These are phyloP conservation scores for Tinea pellionella DNA, from an alignment of 2,888 invertebrate species.

Conservation along the genomic window DNA sequence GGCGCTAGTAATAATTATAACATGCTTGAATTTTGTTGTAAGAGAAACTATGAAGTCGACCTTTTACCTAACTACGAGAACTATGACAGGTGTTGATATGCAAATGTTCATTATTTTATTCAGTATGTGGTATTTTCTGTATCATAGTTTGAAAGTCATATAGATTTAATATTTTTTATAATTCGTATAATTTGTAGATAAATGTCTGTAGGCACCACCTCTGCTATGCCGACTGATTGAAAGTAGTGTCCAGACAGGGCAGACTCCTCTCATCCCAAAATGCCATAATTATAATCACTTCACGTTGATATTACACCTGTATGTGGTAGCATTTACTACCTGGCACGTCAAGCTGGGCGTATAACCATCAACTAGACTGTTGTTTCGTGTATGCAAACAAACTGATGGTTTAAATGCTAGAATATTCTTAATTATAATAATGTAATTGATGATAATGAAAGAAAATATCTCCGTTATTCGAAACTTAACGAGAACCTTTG, in stretches of 20 bases:
- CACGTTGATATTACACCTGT: too few relatives aligned
- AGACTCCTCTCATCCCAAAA: too few relatives aligned
- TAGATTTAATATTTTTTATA: too few relatives aligned
- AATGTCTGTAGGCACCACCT: too few relatives aligned
- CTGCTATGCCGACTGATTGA: too few relatives aligned
- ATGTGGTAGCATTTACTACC: too few relatives aligned
- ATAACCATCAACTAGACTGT: too few relatives aligned
- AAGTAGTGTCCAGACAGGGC: too few relatives aligned
- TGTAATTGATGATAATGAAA: not conserved
- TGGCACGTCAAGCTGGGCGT: too few relatives aligned
- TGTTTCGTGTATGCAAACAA: too few relatives aligned
- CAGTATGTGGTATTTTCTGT: not conserved
- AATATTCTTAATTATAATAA: not conserved
- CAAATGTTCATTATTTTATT: not conserved
- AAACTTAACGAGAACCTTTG: constrained; percentile 7
- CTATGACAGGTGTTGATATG: not conserved
- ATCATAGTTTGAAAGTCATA: not conserved
- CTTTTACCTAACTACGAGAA: not conserved
- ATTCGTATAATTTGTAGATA: too few relatives aligned
- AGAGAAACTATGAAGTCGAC: constrained; percentile 1
- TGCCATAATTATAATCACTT: too few relatives aligned
- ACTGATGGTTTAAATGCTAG: not conserved
- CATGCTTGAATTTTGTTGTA: constrained; percentile 27
- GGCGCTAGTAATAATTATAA: constrained; percentile 45
- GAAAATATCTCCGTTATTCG: constrained; percentile 4